A percentile compares a stretch with the other conserved stretches of the same genome.
These are phyloP conservation scores for Semicossyphus pulcher DNA, from an alignment of 2,113 vertebrate species.

Conservation along the genomic window DNA sequence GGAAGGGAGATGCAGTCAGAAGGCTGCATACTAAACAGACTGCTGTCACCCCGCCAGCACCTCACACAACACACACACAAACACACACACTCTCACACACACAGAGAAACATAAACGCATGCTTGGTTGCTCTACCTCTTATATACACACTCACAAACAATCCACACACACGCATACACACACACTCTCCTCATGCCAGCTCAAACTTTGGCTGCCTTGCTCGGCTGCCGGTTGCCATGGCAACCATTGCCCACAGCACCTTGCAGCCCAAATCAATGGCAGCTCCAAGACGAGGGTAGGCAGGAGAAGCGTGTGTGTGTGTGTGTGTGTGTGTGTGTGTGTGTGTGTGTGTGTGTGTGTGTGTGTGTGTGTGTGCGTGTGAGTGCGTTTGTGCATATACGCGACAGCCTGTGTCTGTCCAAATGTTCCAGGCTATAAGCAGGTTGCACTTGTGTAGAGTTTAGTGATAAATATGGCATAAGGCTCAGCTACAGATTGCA, in stretches of 20 bases:
- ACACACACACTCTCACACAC: slow-evolving; percentile 38
- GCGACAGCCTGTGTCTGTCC: slow-evolving; percentile 41
- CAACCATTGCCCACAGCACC: slow-evolving; percentile 85
- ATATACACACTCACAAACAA: slow-evolving; percentile 51
- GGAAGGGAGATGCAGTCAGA: slow-evolving; percentile 72
- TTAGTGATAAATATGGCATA: slow-evolving; percentile 51
- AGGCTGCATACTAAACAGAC: slow-evolving; percentile 80
- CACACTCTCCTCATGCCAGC: slow-evolving; percentile 64
- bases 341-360: slow-evolving; percentile 19
- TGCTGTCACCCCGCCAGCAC: slow-evolving; percentile 76
- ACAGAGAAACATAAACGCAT: slow-evolving; percentile 52
- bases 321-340: slow-evolving; percentile 23
- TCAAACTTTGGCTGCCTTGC: slow-evolving; percentile 84
- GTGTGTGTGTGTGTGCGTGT: slow-evolving; percentile 3
- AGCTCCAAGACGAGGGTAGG: slow-evolving; percentile 69
- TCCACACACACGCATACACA: not conserved
- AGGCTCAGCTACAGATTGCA: slow-evolving; percentile 44
- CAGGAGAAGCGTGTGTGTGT: slow-evolving; percentile 44
- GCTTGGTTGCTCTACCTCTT: slow-evolving; percentile 63
- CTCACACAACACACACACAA: slow-evolving; percentile 34
- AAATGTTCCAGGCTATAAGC: slow-evolving; percentile 52
- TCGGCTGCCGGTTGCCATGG: slow-evolving; percentile 82
- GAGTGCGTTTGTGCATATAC: slow-evolving; percentile 4
- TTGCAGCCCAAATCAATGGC: slow-evolving; percentile 85
- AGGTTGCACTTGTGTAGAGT: slow-evolving; percentile 46